Conservation (phyloP, 2,888 invertebrate genomes). For the Platypus cylindrus region DNA sequence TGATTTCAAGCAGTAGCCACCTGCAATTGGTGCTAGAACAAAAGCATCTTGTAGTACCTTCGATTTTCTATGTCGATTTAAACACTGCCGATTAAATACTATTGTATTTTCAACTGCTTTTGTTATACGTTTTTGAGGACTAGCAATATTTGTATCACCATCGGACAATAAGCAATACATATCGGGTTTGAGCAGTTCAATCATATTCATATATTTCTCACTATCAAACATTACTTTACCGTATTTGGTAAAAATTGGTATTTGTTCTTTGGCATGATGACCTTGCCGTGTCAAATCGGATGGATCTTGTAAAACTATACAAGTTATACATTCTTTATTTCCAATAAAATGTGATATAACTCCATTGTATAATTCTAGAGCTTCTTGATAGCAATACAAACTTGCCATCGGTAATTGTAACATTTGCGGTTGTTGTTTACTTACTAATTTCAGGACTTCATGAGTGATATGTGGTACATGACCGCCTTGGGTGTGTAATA, state of each 20-base stretch:
- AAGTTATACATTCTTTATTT: conserved; percentile 39
- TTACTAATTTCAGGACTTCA: conserved; percentile 58
- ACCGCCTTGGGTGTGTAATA: conserved; percentile 69
- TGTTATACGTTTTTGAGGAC: conserved; percentile 53
- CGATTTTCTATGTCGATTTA: conserved; percentile 49
- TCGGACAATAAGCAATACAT: conserved; percentile 73
- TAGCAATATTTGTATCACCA: conserved; percentile 53
- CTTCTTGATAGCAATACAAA: conserved; percentile 44
- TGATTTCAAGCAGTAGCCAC: conserved; percentile 39
- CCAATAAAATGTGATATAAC: conserved; percentile 56
- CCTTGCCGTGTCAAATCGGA: conserved; percentile 52
- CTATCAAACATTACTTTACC: conserved; percentile 59
- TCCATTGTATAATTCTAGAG: conserved; percentile 49
- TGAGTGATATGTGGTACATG: conserved; percentile 71
- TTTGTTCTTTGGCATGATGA: conserved; percentile 54
- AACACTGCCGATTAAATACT: conserved; percentile 53
- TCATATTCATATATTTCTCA: conserved; percentile 59
- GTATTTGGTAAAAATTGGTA: conserved; percentile 66
- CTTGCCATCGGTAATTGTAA: conserved; percentile 62
- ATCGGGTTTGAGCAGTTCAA: conserved; percentile 68
- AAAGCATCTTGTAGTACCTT: conserved; percentile 37
- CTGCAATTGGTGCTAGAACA: conserved; percentile 57
- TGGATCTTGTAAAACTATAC: conserved; percentile 56
- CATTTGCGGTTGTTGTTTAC: conserved; percentile 44
- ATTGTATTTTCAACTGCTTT: conserved; percentile 63